These are phyloP conservation scores for Pitangus sulphuratus DNA, from an alignment of 2,797 vertebrate species.

Conservation along the genomic window DNA sequence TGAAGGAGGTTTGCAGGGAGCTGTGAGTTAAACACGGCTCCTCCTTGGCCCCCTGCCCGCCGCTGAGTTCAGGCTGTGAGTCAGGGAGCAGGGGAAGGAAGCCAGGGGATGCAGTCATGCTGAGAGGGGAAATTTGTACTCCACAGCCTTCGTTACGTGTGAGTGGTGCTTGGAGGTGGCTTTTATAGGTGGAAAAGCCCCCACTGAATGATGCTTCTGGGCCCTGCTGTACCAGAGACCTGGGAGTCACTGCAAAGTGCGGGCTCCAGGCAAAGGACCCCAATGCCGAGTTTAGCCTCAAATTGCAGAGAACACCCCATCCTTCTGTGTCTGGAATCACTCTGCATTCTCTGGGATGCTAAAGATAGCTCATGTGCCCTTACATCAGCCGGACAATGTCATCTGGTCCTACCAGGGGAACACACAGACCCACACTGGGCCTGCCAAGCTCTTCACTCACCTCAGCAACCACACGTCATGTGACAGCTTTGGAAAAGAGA, in stretches of 20 bases:
- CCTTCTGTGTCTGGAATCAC: neutral
- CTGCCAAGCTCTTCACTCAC: neutral
- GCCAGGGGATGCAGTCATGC: slow-evolving; percentile 34
- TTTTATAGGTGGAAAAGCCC: neutral
- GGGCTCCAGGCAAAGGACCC: neutral
- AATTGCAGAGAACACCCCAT: neutral
- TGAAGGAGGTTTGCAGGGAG: neutral
- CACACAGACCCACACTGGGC: neutral
- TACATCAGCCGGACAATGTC: neutral
- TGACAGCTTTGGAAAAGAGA: neutral
- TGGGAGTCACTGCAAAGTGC: neutral
- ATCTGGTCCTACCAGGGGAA: neutral
- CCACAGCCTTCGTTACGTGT: accelerated
- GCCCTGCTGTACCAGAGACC: neutral
- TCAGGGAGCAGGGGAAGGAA: slow-evolving; percentile 1
- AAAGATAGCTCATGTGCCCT: neutral
- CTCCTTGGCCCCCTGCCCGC: neutral
- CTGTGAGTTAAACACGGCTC: neutral
- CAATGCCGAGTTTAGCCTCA: neutral
- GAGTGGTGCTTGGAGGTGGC: neutral
- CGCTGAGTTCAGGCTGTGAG: neutral
- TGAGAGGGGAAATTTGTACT: neutral
- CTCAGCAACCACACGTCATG: neutral
- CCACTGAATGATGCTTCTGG: accelerated
- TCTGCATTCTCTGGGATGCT: neutral